These are phyloP conservation scores for Leptura quadrifasciata DNA, from an alignment of 2,888 invertebrate species.

Conservation along the genomic window DNA sequence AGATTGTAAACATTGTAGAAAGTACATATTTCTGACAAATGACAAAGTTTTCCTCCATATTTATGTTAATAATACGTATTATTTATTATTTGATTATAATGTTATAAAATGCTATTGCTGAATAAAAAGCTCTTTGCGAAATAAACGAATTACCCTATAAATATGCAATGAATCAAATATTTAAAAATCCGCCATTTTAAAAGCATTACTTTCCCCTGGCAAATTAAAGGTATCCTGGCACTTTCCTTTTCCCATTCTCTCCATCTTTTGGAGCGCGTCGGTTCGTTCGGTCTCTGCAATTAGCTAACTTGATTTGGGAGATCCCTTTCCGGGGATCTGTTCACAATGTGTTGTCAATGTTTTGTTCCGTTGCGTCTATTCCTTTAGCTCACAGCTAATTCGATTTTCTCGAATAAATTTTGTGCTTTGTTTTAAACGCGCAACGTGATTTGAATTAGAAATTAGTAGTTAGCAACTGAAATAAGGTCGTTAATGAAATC, in stretches of 20 bases:
- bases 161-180: slow-evolving; percentile 21
- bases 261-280: slow-evolving; percentile 19
- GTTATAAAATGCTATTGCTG: background rate
- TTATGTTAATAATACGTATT: background rate
- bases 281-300: slow-evolving; percentile 69
- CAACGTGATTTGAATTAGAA: slow-evolving; percentile 66
- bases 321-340: slow-evolving; percentile 73
- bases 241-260: slow-evolving; percentile 33
- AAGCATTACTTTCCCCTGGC: slow-evolving; percentile 56
- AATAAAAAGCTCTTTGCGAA: slow-evolving; percentile 28
- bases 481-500: slow-evolving; percentile 57
- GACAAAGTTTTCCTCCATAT: background rate
- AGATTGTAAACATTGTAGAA: too few relatives aligned
- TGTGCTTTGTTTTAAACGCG: slow-evolving; percentile 65
- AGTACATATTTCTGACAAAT: background rate
- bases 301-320: slow-evolving; percentile 75
- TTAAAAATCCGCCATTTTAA: slow-evolving; percentile 54
- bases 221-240: slow-evolving; percentile 52
- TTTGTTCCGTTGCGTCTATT: slow-evolving; percentile 67
- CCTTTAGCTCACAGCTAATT: slow-evolving; percentile 66
- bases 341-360: slow-evolving; percentile 73
- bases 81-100: background rate
- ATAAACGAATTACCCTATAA: slow-evolving; percentile 28
- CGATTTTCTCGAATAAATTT: slow-evolving; percentile 64
- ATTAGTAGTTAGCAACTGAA: slow-evolving; percentile 55